phyloP scores from a whole-genome alignment of 1,140 invertebrate species.

The Pseudomyrmex concolor region DNA sequence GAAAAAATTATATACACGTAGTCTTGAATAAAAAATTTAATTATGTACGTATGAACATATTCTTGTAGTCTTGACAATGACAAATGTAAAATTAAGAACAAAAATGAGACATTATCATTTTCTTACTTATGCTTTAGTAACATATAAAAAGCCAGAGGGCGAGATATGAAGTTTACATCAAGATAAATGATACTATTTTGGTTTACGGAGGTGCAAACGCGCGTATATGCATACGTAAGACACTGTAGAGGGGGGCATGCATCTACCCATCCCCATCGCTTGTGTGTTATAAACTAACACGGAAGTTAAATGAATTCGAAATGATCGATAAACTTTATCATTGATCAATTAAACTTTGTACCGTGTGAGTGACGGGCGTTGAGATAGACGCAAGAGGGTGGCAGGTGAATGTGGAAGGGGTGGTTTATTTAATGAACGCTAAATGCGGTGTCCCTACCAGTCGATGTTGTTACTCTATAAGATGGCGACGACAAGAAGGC shows the following conservation, averaged over 20 bases:
- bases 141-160: background rate
- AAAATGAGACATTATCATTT: background rate
- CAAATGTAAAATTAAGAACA: too few relatives aligned
- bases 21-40: too few relatives aligned
- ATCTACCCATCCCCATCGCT: conserved; percentile 55
- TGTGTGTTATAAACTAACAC: conserved; percentile 82
- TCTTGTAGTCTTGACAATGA: too few relatives aligned
- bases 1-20: background rate
- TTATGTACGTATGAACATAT: too few relatives aligned
- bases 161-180: background rate
- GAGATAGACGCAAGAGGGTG: conserved; percentile 74
- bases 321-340: conserved; percentile 86
- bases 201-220: conserved; percentile 19
- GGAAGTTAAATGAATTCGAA: conserved; percentile 86
- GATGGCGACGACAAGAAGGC: conserved; percentile 65
- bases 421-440: conserved; percentile 84
- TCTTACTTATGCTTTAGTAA: background rate
- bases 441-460: conserved; percentile 79
- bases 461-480: conserved; percentile 69
- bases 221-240: background rate
- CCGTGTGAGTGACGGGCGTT: conserved; percentile 84
- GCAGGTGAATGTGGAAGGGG: conserved; percentile 72
- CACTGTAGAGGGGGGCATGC: conserved; percentile 41
- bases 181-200: conserved; percentile 11
- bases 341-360: conserved; percentile 86